Conservation (phyloP, 2,113 vertebrate species). For the Oreocharis arfaki region DNA sequence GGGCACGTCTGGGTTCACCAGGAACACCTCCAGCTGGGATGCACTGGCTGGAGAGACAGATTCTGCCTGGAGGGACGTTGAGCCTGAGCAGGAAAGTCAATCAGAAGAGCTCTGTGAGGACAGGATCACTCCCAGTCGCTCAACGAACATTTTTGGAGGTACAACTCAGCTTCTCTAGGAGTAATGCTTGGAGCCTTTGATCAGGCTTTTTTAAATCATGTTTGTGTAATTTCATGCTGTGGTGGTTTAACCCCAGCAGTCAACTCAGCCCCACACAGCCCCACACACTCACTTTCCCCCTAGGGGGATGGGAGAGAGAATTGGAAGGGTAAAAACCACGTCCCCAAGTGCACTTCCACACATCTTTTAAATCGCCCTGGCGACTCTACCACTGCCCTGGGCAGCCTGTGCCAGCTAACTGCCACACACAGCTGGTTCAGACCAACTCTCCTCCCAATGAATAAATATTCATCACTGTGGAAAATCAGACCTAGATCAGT, state of each 20-base stretch:
- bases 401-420: neutral
- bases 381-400: neutral
- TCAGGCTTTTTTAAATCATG: neutral
- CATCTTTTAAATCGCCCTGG: neutral
- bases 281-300: accelerated
- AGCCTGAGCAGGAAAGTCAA: neutral
- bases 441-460: neutral
- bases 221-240: neutral
- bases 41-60: neutral
- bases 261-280: neutral
- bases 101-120: neutral
- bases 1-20: slow-evolving; percentile 33
- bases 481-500: neutral
- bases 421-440: neutral
- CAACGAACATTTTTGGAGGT: neutral
- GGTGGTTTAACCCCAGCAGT: neutral
- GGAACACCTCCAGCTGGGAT: slow-evolving; percentile 17
- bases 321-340: neutral
- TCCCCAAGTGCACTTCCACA: neutral
- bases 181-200: neutral
- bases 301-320: neutral
- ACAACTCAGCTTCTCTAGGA: neutral
- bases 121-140: neutral
- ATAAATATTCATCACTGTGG: neutral
- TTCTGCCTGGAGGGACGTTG: neutral